Percentiles rank a stretch among this genome's conserved stretches.
Evolutionary conservation across 2,797 vertebrate species (phyloP).

Genomic region (Peromyscus aztecus): DNA sequence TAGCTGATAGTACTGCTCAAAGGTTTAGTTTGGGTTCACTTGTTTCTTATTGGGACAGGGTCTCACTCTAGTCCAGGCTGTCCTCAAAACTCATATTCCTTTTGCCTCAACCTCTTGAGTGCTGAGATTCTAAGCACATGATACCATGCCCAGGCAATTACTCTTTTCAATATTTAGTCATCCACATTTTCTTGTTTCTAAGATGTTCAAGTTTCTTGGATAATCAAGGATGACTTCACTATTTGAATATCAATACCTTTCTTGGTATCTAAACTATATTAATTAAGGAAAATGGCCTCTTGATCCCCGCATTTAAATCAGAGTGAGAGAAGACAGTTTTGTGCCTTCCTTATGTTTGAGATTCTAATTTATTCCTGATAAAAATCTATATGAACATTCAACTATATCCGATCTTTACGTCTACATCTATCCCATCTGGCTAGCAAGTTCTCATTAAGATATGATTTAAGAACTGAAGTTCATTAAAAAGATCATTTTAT

Average conservation of each 20-base stretch:
- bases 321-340: constrained; percentile 50
- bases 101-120: not conserved
- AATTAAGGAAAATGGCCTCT: constrained; percentile 72
- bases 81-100: not conserved
- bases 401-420: constrained; percentile 69
- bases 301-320: constrained; percentile 59
- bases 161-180: constrained; percentile 22
- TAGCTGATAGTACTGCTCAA: not conserved
- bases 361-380: constrained; percentile 71
- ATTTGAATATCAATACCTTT: constrained; percentile 63
- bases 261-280: constrained; percentile 56
- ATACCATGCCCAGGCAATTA: not conserved
- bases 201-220: constrained; percentile 42
- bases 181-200: constrained; percentile 47
- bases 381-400: constrained; percentile 59
- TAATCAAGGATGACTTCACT: constrained; percentile 56
- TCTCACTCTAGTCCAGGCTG: not conserved
- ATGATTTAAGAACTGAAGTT: constrained; percentile 85
- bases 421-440: constrained; percentile 75
- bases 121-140: not conserved
- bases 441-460: constrained; percentile 82
- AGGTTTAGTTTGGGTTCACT: not conserved
- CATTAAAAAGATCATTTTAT: constrained; percentile 84
- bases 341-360: constrained; percentile 31
- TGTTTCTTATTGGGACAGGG: not conserved